Base-by-base conservation (phyloP, 2,888 invertebrate species). In the Lysandra bellargus region DNA sequence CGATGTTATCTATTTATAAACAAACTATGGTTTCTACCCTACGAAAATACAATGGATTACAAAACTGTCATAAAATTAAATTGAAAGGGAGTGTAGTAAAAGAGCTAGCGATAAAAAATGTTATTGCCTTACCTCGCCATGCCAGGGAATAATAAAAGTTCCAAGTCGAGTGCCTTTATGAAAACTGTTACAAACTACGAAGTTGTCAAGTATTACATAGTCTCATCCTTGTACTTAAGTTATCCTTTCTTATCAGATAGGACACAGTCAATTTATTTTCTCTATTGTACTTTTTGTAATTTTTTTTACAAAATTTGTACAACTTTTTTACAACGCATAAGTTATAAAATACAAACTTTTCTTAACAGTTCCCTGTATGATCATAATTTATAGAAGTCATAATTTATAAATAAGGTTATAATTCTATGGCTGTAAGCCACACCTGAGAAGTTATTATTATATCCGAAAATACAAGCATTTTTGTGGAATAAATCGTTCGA, bases 41-140 rank as follows among this genome's bases (percentile, higher is more conserved):
- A 69, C 5, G 14, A 33, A 69, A 69, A 33, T 37, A 69, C 69
- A 69, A 69, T 69, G 14, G 69, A 69, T 69, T 69, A 69, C 69
- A 69, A 33, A 69, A 69, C 69, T 69, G 69, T 37, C 69, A 69
- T 69, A 69, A 69, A 69, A 23, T 69, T 69, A 69, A 74, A 74
- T 74, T 44, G 74, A 74, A 74, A 74, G 74, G 74, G 40, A 44
- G 44, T n/a, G 40, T 74, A 74, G 44, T 74, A 74, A 74, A 73
- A 72, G 30, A 74, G 74, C 23, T 7, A 5, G n/a, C 74, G 44
- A 74, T 74, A 74, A 74, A 74, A 74, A 74, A 23, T 2, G 44
- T 74, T 74, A 74, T 44, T 74, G 23, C 44, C 9, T 6, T 44
- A 74, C 74, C 74, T 74, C 44, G 23, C 69, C 69, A 17, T 37